These are phyloP conservation scores for Xestobium rufovillosum DNA, from an alignment of 2,888 invertebrate species.

Conservation along the genomic window DNA sequence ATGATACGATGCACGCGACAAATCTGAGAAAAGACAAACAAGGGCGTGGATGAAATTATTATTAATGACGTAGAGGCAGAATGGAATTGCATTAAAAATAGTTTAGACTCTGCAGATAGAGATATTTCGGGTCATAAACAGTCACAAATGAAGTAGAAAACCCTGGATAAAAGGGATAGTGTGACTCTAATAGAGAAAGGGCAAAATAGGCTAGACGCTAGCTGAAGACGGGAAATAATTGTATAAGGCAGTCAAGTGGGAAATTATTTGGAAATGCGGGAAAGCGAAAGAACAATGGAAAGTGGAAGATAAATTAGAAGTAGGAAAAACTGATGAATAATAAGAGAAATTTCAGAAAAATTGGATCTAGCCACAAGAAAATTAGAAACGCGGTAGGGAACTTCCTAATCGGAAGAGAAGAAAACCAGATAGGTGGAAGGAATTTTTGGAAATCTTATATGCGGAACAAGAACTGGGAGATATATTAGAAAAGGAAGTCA, in stretches of 20 bases:
- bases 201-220: conserved; percentile 1
- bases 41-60: background rate
- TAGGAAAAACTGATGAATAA: too few relatives aligned
- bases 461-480: too few relatives aligned
- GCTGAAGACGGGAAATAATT: background rate
- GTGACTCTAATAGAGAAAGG: too few relatives aligned
- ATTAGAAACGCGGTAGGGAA: background rate
- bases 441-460: too few relatives aligned
- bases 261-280: background rate
- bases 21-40: background rate
- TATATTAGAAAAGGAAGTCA: too few relatives aligned
- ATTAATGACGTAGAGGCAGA: conserved; percentile 2
- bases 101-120: too few relatives aligned
- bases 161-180: background rate
- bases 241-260: background rate
- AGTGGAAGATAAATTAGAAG: too few relatives aligned
- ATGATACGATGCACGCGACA: conserved; percentile 4
- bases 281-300: conserved; percentile 4
- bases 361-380: background rate
- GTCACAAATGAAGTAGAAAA: background rate
- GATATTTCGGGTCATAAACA: background rate
- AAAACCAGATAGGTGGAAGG: too few relatives aligned
- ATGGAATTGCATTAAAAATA: too few relatives aligned
- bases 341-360: too few relatives aligned
- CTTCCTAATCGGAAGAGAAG: too few relatives aligned